Conservation (phyloP, 2,888 invertebrate genomes). For the Cheilosia pagana region DNA sequence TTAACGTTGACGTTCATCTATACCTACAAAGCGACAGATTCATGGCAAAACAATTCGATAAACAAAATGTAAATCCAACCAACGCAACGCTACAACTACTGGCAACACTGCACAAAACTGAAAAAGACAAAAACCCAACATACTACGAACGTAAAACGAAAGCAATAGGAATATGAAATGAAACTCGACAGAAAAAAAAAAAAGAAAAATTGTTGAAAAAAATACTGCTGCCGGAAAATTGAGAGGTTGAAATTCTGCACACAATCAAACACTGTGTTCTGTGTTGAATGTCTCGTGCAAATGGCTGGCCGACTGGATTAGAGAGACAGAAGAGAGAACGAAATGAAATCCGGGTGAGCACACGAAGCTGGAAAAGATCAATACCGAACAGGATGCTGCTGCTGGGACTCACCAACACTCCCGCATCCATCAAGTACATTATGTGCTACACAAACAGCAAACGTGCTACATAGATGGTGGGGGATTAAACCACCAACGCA, state of each 20-base stretch:
- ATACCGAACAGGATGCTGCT: slow-evolving; percentile 69
- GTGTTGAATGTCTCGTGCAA: slow-evolving; percentile 64
- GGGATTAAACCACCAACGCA: slow-evolving; percentile 52
- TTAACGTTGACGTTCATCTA: too few species aligned
- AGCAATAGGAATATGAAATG: slow-evolving; percentile 40
- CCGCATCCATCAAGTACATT: slow-evolving; percentile 44
- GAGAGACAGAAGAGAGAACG: slow-evolving; percentile 48
- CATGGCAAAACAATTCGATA: too few species aligned
- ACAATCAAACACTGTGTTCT: slow-evolving; percentile 44
- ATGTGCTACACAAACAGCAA: slow-evolving; percentile 50
- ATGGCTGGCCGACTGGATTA: slow-evolving; percentile 64
- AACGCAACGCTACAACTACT: too few species aligned
- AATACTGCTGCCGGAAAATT: slow-evolving; percentile 35
- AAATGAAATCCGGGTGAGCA: slow-evolving; percentile 70
- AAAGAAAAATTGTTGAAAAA: slow-evolving; percentile 7
- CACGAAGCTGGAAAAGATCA: slow-evolving; percentile 70
- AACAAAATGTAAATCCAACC: too few species aligned
- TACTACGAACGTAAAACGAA: slow-evolving; percentile 49
- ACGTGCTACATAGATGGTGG: slow-evolving; percentile 44
- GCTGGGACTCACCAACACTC: slow-evolving; percentile 64
- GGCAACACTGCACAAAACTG: slow-evolving; percentile 35
- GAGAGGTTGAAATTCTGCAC: slow-evolving; percentile 59
- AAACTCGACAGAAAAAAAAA: slow-evolving; percentile 30
- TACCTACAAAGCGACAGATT: too few species aligned
- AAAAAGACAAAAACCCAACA: neutral